A percentile compares a stretch with the other conserved stretches of the same genome.
These are phyloP conservation scores for Protosalanx chinensis DNA, from an alignment of 2,797 vertebrate genomes.

Conservation along the genomic window DNA sequence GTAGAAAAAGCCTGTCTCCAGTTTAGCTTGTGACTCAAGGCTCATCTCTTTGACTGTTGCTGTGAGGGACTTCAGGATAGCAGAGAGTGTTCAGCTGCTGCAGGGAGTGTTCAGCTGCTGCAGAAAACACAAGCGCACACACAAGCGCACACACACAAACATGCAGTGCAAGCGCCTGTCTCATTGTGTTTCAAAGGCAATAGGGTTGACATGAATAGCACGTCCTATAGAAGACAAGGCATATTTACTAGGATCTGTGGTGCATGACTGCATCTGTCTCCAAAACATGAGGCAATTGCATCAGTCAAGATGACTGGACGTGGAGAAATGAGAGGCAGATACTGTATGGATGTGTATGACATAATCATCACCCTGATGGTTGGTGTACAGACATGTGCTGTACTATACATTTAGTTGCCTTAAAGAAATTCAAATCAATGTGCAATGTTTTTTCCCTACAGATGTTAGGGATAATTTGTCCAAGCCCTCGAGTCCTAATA, in stretches of 20 bases:
- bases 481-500: no score
- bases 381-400: neutral
- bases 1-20: neutral
- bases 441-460: no score
- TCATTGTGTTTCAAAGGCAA: constrained; percentile 13
- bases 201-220: neutral
- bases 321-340: neutral
- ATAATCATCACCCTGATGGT: neutral
- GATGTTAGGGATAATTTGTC: no score
- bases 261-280: constrained; percentile 16
- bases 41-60: neutral
- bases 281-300: constrained; percentile 19
- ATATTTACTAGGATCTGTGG: constrained; percentile 22
- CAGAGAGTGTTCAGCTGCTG: neutral
- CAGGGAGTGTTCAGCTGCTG: neutral
- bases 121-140: neutral
- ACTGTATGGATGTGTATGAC: neutral
- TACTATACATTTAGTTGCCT: neutral
- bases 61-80: neutral
- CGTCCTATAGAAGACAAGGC: constrained; percentile 9
- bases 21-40: neutral
- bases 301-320: neutral
- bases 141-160: neutral
- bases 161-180: neutral
- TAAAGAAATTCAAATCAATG: no score